A percentile compares a stretch with the other conserved stretches of the same genome.
These are phyloP conservation scores for Notarius quadriscutis DNA, from an alignment of 2,113 vertebrate species.

Conservation along the genomic window DNA sequence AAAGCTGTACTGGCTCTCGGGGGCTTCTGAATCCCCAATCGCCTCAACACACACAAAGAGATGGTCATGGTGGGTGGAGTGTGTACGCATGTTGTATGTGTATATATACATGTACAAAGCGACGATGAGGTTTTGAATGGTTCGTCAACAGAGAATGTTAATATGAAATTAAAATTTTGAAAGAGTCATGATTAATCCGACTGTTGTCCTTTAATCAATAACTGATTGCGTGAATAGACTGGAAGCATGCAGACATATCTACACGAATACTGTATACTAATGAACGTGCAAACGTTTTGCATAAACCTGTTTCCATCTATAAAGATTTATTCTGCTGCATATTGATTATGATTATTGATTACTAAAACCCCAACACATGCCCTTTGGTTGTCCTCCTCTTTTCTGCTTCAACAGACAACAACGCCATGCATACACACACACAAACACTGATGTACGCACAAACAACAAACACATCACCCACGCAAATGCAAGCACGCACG, in stretches of 20 bases:
- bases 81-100: too few relatives aligned
- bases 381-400: background rate
- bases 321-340: background rate
- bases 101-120: background rate
- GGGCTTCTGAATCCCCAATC: background rate
- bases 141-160: background rate
- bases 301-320: background rate
- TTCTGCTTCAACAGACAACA: background rate
- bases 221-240: background rate
- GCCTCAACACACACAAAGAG: constrained; percentile 25
- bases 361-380: background rate
- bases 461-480: background rate
- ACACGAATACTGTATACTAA: background rate
- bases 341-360: background rate
- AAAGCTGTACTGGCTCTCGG: constrained; percentile 57
- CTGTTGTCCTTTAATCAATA: background rate
- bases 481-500: background rate
- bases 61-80: constrained; percentile 57
- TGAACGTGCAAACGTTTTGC: background rate
- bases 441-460: constrained; percentile 1
- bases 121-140: background rate
- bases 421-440: background rate
- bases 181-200: background rate
- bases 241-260: background rate
- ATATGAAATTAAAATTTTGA: background rate